phyloP scores from a whole-genome alignment of 1,140 invertebrate species.

The Aphelenchoides fujianensis region DNA sequence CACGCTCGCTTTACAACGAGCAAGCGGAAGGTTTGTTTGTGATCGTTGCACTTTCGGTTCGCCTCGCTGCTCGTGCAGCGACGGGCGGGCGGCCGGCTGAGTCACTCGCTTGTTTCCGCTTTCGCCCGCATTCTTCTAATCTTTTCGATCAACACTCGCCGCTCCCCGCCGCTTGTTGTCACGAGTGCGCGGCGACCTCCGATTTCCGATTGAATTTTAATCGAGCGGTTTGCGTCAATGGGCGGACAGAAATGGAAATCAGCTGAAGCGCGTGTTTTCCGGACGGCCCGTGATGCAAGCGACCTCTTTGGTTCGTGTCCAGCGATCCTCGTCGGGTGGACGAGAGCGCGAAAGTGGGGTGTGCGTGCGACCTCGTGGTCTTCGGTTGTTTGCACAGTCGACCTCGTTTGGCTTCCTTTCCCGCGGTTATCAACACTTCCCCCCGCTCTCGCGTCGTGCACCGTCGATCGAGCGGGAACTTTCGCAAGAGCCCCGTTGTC shows the following conservation, averaged over 20 bases:
- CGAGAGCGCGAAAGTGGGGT: no score
- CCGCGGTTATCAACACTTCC: no score
- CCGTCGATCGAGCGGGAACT: no score
- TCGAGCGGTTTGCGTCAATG: neutral
- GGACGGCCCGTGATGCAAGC: neutral
- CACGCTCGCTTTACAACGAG: neutral
- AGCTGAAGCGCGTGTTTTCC: constrained; percentile 1
- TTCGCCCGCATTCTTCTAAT: neutral
- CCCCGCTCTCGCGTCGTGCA: no score
- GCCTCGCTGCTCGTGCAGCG: no score
- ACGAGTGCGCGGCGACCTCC: neutral
- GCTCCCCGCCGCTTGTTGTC: neutral
- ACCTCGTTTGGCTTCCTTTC: no score
- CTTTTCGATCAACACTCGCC: neutral
- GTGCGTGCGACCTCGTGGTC: no score
- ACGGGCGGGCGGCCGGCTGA: neutral
- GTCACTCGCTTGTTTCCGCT: no score
- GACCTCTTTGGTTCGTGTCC: neutral
- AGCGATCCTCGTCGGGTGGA: neutral
- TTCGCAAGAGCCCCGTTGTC: no score
- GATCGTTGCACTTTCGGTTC: neutral
- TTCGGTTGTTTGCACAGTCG: no score
- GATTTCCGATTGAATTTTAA: neutral
- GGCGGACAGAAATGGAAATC: no score
- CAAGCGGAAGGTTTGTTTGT: neutral